A percentile compares a stretch with the other conserved stretches of the same genome.
Conservation (phyloP, 2,888 invertebrate species). For the Mythimna ferrago region DNA sequence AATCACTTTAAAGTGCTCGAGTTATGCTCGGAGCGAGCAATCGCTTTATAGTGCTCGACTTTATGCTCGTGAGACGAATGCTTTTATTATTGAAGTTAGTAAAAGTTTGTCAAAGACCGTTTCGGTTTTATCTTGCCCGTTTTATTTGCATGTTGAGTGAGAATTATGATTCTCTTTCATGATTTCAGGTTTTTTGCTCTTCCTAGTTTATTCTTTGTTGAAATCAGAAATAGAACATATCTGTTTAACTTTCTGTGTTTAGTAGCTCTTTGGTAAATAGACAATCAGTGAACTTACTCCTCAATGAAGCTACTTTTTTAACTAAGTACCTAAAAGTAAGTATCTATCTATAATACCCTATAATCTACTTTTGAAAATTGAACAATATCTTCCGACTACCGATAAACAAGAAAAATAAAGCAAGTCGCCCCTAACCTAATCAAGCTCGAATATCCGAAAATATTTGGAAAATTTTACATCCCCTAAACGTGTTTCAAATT, state of each 20-base stretch:
- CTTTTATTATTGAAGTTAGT: conserved; percentile 61
- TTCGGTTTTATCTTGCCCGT: conserved; percentile 52
- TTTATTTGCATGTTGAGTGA: conserved; percentile 52
- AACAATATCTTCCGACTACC: not conserved
- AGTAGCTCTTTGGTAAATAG: not conserved
- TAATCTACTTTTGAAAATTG: not conserved
- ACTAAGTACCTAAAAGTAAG: not conserved
- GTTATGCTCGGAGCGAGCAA: conserved; percentile 46
- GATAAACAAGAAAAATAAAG: not conserved
- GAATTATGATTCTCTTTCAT: conserved; percentile 31
- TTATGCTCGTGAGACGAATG: conserved; percentile 62
- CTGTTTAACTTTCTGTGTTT: not conserved
- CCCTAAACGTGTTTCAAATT: conserved; percentile 41
- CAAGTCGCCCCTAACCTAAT: conserved; percentile 7
- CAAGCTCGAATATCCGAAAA: conserved; percentile 19
- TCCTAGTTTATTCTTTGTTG: not conserved
- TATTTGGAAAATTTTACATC: conserved; percentile 10
- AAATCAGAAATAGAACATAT: too few relatives aligned
- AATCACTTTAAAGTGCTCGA: conserved; percentile 56
- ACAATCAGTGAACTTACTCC: not conserved
- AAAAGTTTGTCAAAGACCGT: conserved; percentile 60
- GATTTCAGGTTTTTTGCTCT: conserved; percentile 11
- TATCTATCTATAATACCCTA: not conserved
- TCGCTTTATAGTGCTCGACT: conserved; percentile 59
- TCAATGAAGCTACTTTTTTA: too few relatives aligned